A percentile compares a stretch with the other conserved stretches of the same genome.
Evolutionary conservation across 2,888 invertebrate genomes (phyloP).

Genomic region (Ligdia adustata): DNA sequence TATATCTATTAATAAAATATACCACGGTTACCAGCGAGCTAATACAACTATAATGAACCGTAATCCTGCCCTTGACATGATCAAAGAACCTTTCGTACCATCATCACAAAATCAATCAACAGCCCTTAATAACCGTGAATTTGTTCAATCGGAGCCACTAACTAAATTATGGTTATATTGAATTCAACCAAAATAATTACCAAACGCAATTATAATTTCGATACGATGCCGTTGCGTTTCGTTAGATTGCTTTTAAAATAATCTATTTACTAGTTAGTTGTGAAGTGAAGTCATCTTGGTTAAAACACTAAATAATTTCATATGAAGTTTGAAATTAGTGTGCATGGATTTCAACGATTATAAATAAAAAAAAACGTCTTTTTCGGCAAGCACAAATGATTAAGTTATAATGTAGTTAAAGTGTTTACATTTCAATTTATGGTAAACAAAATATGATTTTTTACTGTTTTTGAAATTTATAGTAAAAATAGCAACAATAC

Average conservation of each 20-base stretch:
- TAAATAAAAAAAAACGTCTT: too few relatives aligned
- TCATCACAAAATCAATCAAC: constrained; percentile 47
- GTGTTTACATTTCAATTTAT: too few relatives aligned
- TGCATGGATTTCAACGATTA: too few relatives aligned
- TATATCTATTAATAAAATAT: neutral
- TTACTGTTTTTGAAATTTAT: too few relatives aligned
- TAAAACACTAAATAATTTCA: too few relatives aligned
- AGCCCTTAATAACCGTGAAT: constrained; percentile 56
- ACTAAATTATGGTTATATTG: constrained; percentile 66
- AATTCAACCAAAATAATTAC: constrained; percentile 71
- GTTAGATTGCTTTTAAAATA: constrained; percentile 26
- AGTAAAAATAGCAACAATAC: too few relatives aligned
- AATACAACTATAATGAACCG: constrained; percentile 17
- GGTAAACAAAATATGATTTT: too few relatives aligned
- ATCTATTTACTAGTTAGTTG: too few relatives aligned
- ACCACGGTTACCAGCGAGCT: neutral
- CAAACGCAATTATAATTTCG: constrained; percentile 76
- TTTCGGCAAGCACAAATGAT: too few relatives aligned
- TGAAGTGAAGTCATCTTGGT: too few relatives aligned
- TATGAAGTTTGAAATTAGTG: too few relatives aligned
- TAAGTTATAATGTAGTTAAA: too few relatives aligned
- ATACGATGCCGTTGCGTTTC: constrained; percentile 60
- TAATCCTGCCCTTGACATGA: constrained; percentile 14
- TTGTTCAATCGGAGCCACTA: constrained; percentile 54
- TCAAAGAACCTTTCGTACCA: constrained; percentile 15